Conservation (phyloP, 2,797 vertebrate species). For the Danio albolineatus region DNA sequence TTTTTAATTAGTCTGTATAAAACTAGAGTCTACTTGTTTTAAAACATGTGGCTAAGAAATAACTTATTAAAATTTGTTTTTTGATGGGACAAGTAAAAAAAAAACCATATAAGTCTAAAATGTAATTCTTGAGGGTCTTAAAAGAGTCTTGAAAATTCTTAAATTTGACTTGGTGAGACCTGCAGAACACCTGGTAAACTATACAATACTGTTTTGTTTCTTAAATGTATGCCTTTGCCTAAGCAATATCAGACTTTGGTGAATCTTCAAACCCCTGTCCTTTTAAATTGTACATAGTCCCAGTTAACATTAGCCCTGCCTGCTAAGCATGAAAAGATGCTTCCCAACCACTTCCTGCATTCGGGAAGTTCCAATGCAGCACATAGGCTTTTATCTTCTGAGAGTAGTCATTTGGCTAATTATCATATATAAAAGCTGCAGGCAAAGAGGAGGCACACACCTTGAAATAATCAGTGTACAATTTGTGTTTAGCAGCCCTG, state of each 20-base stretch:
- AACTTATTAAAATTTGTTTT: no score
- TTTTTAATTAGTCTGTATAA: no score
- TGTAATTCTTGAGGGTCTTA: no score
- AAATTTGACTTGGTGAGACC: no score
- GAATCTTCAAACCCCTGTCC: background rate
- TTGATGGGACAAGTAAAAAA: no score
- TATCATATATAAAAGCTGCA: slow-evolving; percentile 6
- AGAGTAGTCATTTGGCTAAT: slow-evolving; percentile 51
- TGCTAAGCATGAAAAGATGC: slow-evolving; percentile 12
- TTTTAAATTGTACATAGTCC: background rate
- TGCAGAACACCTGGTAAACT: no score
- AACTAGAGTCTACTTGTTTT: no score
- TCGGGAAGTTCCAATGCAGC: slow-evolving; percentile 22
- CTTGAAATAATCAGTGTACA: slow-evolving; percentile 55
- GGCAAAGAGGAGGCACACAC: slow-evolving; percentile 44
- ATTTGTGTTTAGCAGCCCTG: slow-evolving; percentile 25
- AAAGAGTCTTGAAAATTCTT: no score
- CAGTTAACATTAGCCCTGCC: background rate
- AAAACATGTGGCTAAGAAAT: no score
- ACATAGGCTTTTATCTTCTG: slow-evolving; percentile 38
- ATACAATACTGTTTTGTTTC: no score
- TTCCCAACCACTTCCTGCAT: slow-evolving; percentile 17
- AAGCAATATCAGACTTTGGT: background rate
- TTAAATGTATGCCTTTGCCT: background rate
- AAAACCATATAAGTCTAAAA: no score